phyloP scores from a whole-genome alignment of 2,797 vertebrate genomes.

The Neosalanx taihuensis region DNA sequence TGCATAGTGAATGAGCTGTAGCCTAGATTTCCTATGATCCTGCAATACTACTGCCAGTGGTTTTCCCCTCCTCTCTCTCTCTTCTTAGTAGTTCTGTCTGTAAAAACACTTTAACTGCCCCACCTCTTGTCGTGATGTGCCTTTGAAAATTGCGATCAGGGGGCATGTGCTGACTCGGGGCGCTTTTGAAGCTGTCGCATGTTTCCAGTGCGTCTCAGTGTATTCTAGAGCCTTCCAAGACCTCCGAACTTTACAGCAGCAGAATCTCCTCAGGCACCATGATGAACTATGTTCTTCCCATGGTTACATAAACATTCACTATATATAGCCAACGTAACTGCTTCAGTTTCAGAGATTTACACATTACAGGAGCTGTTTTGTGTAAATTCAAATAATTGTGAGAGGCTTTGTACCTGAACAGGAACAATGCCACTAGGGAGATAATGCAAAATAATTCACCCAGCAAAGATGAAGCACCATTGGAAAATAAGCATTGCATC shows the following conservation, averaged over 20 bases:
- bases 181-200: slow-evolving; percentile 44
- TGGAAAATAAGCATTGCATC: slow-evolving; percentile 22
- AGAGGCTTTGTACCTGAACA: neutral
- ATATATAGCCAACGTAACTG: slow-evolving; percentile 34
- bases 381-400: neutral
- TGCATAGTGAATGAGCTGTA: slow-evolving; percentile 47
- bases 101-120: slow-evolving; percentile 21
- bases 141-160: slow-evolving; percentile 42
- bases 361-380: neutral
- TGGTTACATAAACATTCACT: slow-evolving; percentile 39
- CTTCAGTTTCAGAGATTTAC: slow-evolving; percentile 21
- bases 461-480: slow-evolving; percentile 9
- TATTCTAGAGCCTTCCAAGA: neutral
- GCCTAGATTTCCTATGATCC: slow-evolving; percentile 9
- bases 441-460: slow-evolving; percentile 6
- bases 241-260: slow-evolving; percentile 5
- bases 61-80: slow-evolving; percentile 49
- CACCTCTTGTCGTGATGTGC: slow-evolving; percentile 22
- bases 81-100: slow-evolving; percentile 31
- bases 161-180: slow-evolving; percentile 39
- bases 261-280: slow-evolving; percentile 41
- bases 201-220: slow-evolving; percentile 32
- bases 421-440: slow-evolving; percentile 1
- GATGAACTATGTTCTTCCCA: slow-evolving; percentile 27
- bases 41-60: slow-evolving; percentile 36